Evolutionary conservation across 2,113 vertebrate genomes (phyloP).

Genomic region (Mesoclemmys tuberculata): DNA sequence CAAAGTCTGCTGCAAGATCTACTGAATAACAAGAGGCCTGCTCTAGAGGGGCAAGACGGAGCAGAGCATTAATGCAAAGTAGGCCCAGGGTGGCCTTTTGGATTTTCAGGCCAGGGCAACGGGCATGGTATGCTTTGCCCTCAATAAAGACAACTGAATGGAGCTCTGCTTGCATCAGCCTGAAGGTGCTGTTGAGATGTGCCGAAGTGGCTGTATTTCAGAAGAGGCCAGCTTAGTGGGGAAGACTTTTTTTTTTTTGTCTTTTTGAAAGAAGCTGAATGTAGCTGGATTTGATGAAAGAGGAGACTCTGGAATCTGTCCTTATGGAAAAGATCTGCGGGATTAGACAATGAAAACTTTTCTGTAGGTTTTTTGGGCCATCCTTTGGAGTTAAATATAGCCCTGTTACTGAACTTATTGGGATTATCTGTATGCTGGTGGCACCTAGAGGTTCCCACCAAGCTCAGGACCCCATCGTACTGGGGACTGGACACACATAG

Average conservation of each 20-base stretch:
- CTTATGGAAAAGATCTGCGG: neutral
- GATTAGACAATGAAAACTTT: neutral
- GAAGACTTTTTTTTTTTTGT: neutral
- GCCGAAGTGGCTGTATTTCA: neutral
- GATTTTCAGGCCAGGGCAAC: constrained; percentile 28
- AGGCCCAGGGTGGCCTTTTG: constrained; percentile 17
- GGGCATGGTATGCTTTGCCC: neutral
- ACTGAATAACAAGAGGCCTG: constrained; percentile 41
- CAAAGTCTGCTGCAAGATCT: constrained; percentile 39
- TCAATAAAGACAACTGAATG: neutral
- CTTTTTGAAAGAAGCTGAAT: neutral
- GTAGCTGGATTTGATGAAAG: neutral
- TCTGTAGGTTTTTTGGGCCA: neutral
- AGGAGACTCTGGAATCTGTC: neutral
- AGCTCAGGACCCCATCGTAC: neutral
- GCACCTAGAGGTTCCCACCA: neutral
- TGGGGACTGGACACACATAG: neutral
- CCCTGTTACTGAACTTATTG: neutral
- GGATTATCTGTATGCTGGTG: accelerated
- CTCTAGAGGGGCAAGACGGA: neutral
- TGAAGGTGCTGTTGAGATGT: accelerated
- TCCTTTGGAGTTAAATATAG: neutral
- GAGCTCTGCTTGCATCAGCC: neutral
- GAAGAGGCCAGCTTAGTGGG: neutral
- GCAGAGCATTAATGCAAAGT: constrained; percentile 22